Conservation (phyloP, 1,140 invertebrate species). For the Drosophila novamexicana region DNA sequence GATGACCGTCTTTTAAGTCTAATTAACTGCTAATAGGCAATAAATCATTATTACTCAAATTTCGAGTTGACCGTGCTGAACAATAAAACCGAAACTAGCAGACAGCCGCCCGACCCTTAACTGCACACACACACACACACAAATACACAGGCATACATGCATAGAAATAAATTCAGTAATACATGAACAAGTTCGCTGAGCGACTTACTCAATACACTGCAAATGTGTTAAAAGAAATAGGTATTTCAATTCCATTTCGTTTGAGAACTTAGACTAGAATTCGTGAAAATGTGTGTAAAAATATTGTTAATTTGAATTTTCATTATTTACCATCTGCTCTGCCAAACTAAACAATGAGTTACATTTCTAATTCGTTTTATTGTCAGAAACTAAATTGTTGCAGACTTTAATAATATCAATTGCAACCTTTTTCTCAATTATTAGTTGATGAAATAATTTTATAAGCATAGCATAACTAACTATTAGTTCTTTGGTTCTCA, state of each 20-base stretch:
- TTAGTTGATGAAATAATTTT: no score
- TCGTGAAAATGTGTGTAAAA: neutral
- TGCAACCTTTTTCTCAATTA: no score
- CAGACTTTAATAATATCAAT: no score
- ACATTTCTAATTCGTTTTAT: neutral
- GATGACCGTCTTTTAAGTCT: conserved; percentile 77
- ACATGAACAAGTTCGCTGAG: neutral
- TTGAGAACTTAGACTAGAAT: neutral
- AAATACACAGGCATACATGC: conserved; percentile 31
- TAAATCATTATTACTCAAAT: conserved; percentile 83
- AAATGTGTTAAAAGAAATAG: no score
- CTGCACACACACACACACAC: conserved; percentile 9
- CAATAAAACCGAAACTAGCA: conserved; percentile 29
- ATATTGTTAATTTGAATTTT: no score
- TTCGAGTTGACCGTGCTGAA: conserved; percentile 47
- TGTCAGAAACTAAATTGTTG: no score
- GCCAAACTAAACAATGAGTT: no score
- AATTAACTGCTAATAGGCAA: conserved; percentile 82
- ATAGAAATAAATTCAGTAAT: conserved; percentile 65
- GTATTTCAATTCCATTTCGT: neutral
- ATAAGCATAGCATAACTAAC: no score
- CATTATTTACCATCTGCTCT: no score
- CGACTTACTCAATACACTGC: conserved; percentile 34
- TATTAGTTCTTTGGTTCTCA: no score
- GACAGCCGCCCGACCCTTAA: no score